Conservation (phyloP, 2,113 vertebrate species). For the Buteo buteo region DNA sequence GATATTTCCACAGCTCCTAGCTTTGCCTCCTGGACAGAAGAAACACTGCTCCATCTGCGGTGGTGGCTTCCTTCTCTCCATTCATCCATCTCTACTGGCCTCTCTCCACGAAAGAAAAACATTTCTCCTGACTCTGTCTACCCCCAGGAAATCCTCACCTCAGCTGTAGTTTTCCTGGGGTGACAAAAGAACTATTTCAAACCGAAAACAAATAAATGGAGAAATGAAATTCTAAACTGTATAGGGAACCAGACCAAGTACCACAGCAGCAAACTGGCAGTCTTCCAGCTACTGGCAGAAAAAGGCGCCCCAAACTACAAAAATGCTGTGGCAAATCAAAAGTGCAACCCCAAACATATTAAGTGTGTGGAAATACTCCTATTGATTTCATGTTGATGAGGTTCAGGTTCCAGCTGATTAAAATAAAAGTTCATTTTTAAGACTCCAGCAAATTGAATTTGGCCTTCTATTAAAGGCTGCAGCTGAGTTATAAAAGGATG, state of each 20-base stretch:
- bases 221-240: background rate
- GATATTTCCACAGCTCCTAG: background rate
- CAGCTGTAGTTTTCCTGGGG: background rate
- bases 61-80: background rate
- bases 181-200: background rate
- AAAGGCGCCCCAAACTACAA: background rate
- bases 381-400: background rate
- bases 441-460: background rate
- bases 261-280: background rate
- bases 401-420: background rate
- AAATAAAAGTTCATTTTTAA: slow-evolving; percentile 4
- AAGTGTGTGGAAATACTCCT: background rate
- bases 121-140: background rate
- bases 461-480: background rate
- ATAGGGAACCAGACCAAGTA: background rate
- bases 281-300: background rate
- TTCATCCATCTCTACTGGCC: background rate
- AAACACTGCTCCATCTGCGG: background rate
- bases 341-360: background rate
- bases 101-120: background rate
- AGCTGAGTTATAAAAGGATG: background rate
- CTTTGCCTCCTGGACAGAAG: background rate
- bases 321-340: background rate
- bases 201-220: background rate
- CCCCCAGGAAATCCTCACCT: background rate